These are phyloP conservation scores for Heterodera filipjevi DNA, from an alignment of 2,888 invertebrate genomes.

Conservation along the genomic window DNA sequence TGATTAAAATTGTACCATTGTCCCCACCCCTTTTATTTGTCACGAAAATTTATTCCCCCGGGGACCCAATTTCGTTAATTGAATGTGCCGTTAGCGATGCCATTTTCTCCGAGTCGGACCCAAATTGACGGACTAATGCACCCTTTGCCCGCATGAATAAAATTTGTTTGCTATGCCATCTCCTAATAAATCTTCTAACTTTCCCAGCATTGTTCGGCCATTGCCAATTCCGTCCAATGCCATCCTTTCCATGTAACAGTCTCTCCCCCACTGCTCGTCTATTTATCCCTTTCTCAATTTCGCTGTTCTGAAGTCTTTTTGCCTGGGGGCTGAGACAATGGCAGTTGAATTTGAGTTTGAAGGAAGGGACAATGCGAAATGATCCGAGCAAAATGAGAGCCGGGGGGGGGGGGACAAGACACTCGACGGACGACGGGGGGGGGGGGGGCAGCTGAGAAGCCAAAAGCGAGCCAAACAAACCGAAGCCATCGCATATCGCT, in stretches of 20 bases:
- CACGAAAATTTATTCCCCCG: background rate
- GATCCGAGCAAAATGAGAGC: background rate
- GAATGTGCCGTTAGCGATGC: constrained; percentile 15
- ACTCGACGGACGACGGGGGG: constrained; percentile 6
- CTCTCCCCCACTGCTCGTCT: too few relatives aligned
- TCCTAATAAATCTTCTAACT: background rate
- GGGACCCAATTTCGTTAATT: constrained; percentile 17
- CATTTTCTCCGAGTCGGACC: background rate
- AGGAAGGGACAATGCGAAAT: background rate
- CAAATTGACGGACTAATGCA: background rate
- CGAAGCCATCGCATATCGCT: background rate
- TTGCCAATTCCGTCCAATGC: too few relatives aligned
- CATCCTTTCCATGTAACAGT: too few relatives aligned
- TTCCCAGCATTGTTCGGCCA: background rate
- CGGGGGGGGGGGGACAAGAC: background rate
- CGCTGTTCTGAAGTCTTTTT: background rate
- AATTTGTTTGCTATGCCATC: too few relatives aligned
- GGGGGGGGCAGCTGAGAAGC: background rate
- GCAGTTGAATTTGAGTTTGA: background rate
- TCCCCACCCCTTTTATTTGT: background rate
- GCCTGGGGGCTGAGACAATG: background rate
- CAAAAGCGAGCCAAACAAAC: background rate
- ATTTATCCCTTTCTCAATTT: too few relatives aligned
- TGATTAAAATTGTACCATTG: background rate
- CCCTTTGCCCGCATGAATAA: background rate